Evolutionary conservation across 2,797 vertebrate genomes (phyloP).

Genomic region (Phoxinus dragarum): DNA sequence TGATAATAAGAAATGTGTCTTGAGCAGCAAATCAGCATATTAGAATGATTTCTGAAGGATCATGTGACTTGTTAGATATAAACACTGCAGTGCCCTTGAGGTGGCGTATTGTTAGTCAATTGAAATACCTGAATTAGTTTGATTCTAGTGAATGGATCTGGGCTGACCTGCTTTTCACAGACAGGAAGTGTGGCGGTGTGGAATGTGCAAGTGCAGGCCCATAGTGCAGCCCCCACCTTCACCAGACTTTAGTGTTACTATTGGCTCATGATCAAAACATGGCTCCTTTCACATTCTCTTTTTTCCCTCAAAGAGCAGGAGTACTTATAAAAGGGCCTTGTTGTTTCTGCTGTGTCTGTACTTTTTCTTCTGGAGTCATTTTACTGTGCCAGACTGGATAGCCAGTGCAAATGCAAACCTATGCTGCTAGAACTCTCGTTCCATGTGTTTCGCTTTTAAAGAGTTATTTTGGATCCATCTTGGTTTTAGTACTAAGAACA

Average conservation of each 20-base stretch:
- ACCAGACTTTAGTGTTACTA: conserved; percentile 57
- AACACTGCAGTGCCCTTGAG: not conserved
- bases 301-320: conserved; percentile 35
- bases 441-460: conserved; percentile 28
- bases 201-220: conserved; percentile 69
- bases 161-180: conserved; percentile 55
- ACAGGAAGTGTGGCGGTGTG: conserved; percentile 74
- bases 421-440: conserved; percentile 12
- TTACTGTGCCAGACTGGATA: conserved; percentile 18
- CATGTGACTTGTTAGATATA: not conserved
- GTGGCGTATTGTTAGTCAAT: conserved; percentile 6
- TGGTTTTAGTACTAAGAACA: conserved; percentile 15
- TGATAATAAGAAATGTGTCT: not conserved
- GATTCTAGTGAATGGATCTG: conserved; percentile 36
- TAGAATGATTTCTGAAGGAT: not conserved
- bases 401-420: conserved; percentile 28
- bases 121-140: conserved; percentile 50
- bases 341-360: conserved; percentile 37
- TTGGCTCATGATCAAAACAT: conserved; percentile 67
- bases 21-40: not conserved
- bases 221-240: conserved; percentile 55
- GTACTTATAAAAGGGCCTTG: conserved; percentile 34
- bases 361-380: conserved; percentile 44
- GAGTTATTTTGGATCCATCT: conserved; percentile 1
- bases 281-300: conserved; percentile 39